Percentiles rank a stretch among this genome's conserved stretches.
Evolutionary conservation across 2,113 vertebrate genomes (phyloP).

Genomic region (Corythoichthys haematopterus): DNA sequence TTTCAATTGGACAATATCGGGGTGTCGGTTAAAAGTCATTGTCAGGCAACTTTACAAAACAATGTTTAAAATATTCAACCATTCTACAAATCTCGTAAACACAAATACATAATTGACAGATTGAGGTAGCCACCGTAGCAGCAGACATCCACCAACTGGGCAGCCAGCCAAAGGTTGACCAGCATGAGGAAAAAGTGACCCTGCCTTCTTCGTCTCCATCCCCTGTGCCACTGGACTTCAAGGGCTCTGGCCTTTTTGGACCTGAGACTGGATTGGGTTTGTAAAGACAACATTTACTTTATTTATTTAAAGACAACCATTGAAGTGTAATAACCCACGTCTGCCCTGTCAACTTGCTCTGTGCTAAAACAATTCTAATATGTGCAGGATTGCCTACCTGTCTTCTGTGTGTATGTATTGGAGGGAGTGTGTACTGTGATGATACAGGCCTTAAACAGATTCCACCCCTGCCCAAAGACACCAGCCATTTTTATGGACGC

Average conservation of each 20-base stretch:
- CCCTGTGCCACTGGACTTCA: slow-evolving; percentile 34
- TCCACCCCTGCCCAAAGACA: slow-evolving; percentile 73
- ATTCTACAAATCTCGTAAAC: neutral
- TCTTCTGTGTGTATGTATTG: slow-evolving; percentile 74
- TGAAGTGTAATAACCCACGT: neutral
- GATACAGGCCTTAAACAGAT: slow-evolving; percentile 64
- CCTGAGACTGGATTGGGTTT: slow-evolving; percentile 61
- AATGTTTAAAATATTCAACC: neutral
- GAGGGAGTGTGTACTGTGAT: slow-evolving; percentile 79
- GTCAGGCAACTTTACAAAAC: neutral
- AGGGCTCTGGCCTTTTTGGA: slow-evolving; percentile 39
- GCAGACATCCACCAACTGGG: slow-evolving; percentile 9
- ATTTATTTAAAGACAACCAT: neutral
- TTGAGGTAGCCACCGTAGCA: slow-evolving; percentile 46
- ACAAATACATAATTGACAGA: slow-evolving; percentile 27
- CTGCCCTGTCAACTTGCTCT: neutral
- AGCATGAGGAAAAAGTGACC: slow-evolving; percentile 21
- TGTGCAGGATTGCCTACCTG: slow-evolving; percentile 75
- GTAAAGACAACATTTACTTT: slow-evolving; percentile 10
- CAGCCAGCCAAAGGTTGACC: slow-evolving; percentile 7
- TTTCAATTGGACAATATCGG: too few species aligned
- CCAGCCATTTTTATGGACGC: slow-evolving; percentile 74
- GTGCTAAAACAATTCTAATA: neutral
- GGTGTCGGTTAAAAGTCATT: too few species aligned
- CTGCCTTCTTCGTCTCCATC: slow-evolving; percentile 10